Evolutionary conservation across 2,113 vertebrate species (phyloP), one percentile per base, ranked within the genome.

Genomic region (Capricornis sumatraensis): DNA sequence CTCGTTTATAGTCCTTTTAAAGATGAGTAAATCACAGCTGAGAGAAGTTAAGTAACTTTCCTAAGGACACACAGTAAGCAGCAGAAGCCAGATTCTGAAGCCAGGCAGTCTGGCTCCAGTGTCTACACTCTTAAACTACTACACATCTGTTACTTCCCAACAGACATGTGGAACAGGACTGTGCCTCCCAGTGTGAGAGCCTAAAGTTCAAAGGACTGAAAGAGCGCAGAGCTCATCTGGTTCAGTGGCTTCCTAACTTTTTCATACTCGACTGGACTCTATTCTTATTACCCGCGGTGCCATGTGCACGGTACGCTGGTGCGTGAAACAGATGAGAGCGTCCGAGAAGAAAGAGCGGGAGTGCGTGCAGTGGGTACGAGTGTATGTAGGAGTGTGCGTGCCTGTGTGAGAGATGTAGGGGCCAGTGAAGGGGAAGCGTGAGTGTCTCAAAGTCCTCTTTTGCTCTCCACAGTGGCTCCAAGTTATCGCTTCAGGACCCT

Each of bases 41-140:
- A 92, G 86, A 94, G 67, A 93, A 23, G 15, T 94, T 87, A 89
- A 84, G 16, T 45, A 74, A 45, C 30, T 87, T 87, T 74, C 45
- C 62, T 47, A 87, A 87, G 40, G 78, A 76, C n/a, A 79, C 33
- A 85, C 47, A 82, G 6, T 43, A 84, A 71, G 30, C 30, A 36
- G 8, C 28, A 57, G 30, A 79, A 40, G 15, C 27, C 71, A 87
- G 23, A 45, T 74, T 52, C 6, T 43, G 14, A 95, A 78, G 40
- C 10, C 17, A 82, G 83, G 40, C 6, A 11, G 40, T 12, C 36
- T 74, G 58, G 25, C 14, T 47, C 15, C n/a, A 27, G 36, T 7
- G 3, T 17, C 2, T 17, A 33, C 8, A 36, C 5, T 45, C 92
- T 78, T 58, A 64, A 74, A 91, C 16, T 7, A 33, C 33, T 12